Percentiles rank a stretch among this genome's conserved stretches.
Evolutionary conservation across 2,797 vertebrate genomes (phyloP).

Genomic region (Silurus lanzhouensis): DNA sequence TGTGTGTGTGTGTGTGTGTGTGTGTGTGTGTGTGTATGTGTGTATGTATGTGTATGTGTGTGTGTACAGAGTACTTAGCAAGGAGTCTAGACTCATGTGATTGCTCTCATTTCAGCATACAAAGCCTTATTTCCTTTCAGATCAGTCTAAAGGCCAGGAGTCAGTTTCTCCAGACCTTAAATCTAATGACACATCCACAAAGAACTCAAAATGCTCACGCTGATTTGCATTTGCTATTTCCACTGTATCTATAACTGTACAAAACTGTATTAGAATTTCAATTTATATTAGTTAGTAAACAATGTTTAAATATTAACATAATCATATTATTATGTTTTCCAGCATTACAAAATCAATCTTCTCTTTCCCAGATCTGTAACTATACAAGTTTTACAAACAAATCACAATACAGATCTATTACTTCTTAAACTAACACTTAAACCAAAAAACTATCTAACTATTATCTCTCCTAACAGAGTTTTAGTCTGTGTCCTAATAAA

Average conservation of each 20-base stretch:
- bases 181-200: slow-evolving; percentile 64
- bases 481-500: too few species aligned
- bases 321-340: neutral
- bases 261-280: neutral
- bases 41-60: slow-evolving; percentile 25
- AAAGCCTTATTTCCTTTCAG: slow-evolving; percentile 68
- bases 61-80: slow-evolving; percentile 47
- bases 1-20: slow-evolving; percentile 37
- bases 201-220: neutral
- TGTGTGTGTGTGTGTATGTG: slow-evolving; percentile 27
- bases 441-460: too few species aligned
- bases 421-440: too few species aligned
- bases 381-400: slow-evolving; percentile 64
- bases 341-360: neutral
- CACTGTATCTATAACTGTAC: neutral
- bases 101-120: slow-evolving; percentile 64
- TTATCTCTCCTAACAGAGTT: too few species aligned
- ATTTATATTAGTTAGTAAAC: neutral
- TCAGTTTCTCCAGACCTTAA: slow-evolving; percentile 81
- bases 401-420: slow-evolving; percentile 64
- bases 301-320: neutral
- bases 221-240: neutral
- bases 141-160: slow-evolving; percentile 62
- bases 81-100: slow-evolving; percentile 74
- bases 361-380: neutral